A percentile compares a stretch with the other conserved stretches of the same genome.
Evolutionary conservation across 2,888 invertebrate genomes (phyloP).

Genomic region (Ichneumoninae sp.): DNA sequence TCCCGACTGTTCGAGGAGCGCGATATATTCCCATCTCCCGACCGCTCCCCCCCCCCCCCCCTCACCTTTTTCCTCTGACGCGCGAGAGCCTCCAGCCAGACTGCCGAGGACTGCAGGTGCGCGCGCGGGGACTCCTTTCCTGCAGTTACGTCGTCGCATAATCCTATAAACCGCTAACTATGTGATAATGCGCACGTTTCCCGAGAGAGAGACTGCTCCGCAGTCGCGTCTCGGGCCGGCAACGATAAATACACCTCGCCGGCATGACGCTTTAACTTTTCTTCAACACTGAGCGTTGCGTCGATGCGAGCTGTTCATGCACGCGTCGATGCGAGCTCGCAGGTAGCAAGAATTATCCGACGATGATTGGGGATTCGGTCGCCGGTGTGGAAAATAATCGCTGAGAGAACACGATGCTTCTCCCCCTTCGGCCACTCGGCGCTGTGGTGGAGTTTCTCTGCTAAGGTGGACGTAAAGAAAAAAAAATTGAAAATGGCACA

Average conservation of each 20-base stretch:
- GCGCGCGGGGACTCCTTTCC: conserved; percentile 12
- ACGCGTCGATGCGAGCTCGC: neutral
- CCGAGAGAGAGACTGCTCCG: neutral
- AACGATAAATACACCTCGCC: conserved; percentile 37
- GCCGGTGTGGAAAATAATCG: no score
- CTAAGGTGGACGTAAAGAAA: no score
- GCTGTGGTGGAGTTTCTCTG: no score
- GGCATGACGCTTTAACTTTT: conserved; percentile 26
- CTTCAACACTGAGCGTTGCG: neutral
- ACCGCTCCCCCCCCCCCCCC: neutral
- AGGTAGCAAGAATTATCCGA: no score
- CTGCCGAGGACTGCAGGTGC: conserved; percentile 44
- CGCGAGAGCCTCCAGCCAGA: neutral
- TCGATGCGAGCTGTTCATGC: neutral
- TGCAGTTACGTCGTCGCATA: conserved; percentile 42
- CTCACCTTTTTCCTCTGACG: conserved; percentile 8
- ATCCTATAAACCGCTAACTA: conserved; percentile 35
- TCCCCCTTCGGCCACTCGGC: no score
- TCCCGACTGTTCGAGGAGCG: conserved; percentile 33
- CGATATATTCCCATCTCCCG: conserved; percentile 39
- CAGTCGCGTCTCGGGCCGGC: conserved; percentile 2
- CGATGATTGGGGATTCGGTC: no score
- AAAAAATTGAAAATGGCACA: no score
- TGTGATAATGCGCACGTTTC: conserved; percentile 38
- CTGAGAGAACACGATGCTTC: no score